A percentile compares a stretch with the other conserved stretches of the same genome.
Evolutionary conservation across 2,888 invertebrate genomes (phyloP).

Genomic region (Luperina nickerlii): DNA sequence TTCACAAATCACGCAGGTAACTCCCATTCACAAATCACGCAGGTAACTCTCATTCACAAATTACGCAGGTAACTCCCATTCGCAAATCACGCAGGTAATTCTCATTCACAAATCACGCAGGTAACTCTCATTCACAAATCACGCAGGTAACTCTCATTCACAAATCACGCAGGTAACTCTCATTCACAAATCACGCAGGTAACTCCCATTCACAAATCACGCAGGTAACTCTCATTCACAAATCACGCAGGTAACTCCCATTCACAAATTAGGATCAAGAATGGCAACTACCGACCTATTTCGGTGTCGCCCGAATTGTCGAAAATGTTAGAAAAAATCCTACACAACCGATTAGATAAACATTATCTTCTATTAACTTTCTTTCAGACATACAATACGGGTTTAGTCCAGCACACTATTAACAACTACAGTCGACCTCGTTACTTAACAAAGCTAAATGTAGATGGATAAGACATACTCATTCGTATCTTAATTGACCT

Average conservation of each 20-base stretch:
- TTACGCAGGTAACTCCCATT: background rate
- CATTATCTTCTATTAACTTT: background rate
- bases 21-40: too few species aligned
- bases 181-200: background rate
- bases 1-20: background rate
- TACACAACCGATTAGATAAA: background rate
- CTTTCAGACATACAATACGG: background rate
- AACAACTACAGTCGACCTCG: background rate
- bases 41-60: background rate
- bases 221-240: too few species aligned
- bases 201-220: background rate
- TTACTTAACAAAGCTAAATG: background rate
- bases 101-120: background rate
- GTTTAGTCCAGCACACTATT: background rate
- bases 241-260: background rate
- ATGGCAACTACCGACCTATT: background rate
- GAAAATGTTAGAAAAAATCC: background rate
- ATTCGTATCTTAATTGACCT: background rate
- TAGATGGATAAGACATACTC: background rate
- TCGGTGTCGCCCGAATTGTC: background rate
- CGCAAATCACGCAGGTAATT: background rate
- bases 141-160: too few species aligned
- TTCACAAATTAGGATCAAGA: background rate
- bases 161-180: background rate
- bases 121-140: background rate